phyloP scores from a whole-genome alignment of 2,113 vertebrate species.

The Bujurquina vittata region DNA sequence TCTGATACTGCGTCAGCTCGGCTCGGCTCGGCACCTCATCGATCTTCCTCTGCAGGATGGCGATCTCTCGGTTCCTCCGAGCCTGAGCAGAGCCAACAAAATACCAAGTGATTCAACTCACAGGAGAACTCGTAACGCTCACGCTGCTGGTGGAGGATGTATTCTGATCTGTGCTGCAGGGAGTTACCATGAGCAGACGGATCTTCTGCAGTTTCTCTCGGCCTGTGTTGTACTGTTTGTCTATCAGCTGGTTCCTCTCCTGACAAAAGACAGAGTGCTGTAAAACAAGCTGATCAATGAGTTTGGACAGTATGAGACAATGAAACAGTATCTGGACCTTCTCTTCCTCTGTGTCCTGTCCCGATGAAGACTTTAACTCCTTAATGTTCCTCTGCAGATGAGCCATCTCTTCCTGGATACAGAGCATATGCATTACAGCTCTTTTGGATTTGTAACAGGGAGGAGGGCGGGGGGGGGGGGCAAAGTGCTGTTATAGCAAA shows the following conservation, averaged over 20 bases:
- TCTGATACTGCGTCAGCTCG: slow-evolving; percentile 98
- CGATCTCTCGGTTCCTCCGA: slow-evolving; percentile 96
- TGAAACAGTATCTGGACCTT: slow-evolving; percentile 76
- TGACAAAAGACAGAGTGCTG: slow-evolving; percentile 46
- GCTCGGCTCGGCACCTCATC: slow-evolving; percentile 97
- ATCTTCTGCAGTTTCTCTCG: slow-evolving; percentile 96
- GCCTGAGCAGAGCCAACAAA: slow-evolving; percentile 79
- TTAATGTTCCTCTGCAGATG: slow-evolving; percentile 91
- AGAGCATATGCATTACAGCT: neutral
- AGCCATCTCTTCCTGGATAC: slow-evolving; percentile 90
- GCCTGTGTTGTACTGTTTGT: slow-evolving; percentile 88
- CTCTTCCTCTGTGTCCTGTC: slow-evolving; percentile 80
- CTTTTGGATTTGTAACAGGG: too few species aligned
- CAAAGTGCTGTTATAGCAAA: too few species aligned
- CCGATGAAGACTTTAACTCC: slow-evolving; percentile 82
- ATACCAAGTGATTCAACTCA: neutral
- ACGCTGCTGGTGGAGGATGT: too few species aligned
- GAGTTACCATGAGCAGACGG: slow-evolving; percentile 89
- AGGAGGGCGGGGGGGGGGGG: too few species aligned
- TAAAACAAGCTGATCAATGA: neutral
- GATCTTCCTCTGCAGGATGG: slow-evolving; percentile 95
- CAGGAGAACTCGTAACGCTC: neutral
- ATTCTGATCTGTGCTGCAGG: too few species aligned
- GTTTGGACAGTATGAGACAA: neutral
- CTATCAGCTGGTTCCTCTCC: slow-evolving; percentile 88